These are phyloP conservation scores for Grammomys surdaster DNA, from an alignment of 2,113 vertebrate genomes.

Conservation along the genomic window DNA sequence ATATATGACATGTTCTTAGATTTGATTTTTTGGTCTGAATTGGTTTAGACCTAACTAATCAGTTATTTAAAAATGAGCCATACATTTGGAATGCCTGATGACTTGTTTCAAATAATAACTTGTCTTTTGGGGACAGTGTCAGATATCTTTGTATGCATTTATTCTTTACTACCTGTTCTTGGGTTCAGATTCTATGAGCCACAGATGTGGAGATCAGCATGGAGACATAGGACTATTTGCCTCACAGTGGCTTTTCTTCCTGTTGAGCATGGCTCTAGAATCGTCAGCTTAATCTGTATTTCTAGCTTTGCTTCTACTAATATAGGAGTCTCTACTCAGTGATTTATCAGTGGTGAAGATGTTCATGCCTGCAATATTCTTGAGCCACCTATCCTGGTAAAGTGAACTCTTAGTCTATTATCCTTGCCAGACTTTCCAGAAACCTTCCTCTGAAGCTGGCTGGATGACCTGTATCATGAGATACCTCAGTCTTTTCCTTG, in stretches of 20 bases:
- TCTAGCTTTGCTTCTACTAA: background rate
- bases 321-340: background rate
- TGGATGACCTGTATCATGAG: background rate
- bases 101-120: background rate
- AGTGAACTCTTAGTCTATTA: background rate
- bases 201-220: background rate
- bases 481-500: background rate
- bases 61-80: background rate
- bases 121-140: background rate
- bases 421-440: background rate
- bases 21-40: background rate
- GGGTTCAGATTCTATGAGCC: background rate
- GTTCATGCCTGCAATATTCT: background rate
- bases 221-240: background rate
- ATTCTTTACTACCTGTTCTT: background rate
- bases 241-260: rapidly evolving
- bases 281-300: background rate
- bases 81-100: background rate
- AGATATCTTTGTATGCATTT: background rate
- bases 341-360: background rate
- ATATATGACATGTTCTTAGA: background rate
- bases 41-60: background rate
- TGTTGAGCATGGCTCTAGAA: background rate
- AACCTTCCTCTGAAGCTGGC: background rate
- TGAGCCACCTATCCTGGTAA: background rate